A percentile compares a stretch with the other conserved stretches of the same genome.
These are phyloP conservation scores for Bucco capensis DNA, from an alignment of 2,113 vertebrate species.

Conservation along the genomic window DNA sequence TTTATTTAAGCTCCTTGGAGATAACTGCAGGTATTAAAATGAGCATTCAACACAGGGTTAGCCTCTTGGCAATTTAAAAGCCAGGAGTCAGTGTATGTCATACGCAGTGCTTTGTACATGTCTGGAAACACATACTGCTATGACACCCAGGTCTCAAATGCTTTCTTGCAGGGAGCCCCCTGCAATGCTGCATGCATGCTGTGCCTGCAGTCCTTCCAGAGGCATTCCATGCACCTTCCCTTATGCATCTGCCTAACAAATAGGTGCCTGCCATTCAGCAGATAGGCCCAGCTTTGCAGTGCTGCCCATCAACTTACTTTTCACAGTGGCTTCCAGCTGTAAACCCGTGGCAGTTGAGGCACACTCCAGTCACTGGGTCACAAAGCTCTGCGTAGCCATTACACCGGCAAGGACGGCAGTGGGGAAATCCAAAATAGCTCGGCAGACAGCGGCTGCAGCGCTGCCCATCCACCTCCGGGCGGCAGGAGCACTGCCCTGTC, in stretches of 20 bases:
- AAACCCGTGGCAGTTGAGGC: constrained; percentile 73
- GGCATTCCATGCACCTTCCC: background rate
- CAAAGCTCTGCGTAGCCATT: constrained; percentile 77
- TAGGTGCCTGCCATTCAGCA: background rate
- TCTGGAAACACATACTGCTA: background rate
- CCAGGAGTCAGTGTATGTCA: background rate
- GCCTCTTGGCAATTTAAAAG: background rate
- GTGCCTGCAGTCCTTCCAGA: background rate
- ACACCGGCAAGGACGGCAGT: constrained; percentile 78
- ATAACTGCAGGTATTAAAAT: background rate
- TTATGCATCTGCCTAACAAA: background rate
- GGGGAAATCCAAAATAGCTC: constrained; percentile 83
- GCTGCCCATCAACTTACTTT: constrained; percentile 48
- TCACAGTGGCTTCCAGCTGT: constrained; percentile 77
- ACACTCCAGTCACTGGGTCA: constrained; percentile 70
- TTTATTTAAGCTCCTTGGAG: background rate
- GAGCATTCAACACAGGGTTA: background rate
- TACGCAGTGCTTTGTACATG: fast-evolving
- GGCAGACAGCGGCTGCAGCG: constrained; percentile 75
- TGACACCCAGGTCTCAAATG: background rate
- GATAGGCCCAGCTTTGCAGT: background rate
- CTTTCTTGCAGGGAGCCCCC: fast-evolving
- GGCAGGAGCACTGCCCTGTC: constrained; percentile 83
- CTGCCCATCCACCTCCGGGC: constrained; percentile 60
- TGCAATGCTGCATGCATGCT: background rate